Conservation (phyloP, 2,797 vertebrate species). For the Phalanger gymnotis region DNA sequence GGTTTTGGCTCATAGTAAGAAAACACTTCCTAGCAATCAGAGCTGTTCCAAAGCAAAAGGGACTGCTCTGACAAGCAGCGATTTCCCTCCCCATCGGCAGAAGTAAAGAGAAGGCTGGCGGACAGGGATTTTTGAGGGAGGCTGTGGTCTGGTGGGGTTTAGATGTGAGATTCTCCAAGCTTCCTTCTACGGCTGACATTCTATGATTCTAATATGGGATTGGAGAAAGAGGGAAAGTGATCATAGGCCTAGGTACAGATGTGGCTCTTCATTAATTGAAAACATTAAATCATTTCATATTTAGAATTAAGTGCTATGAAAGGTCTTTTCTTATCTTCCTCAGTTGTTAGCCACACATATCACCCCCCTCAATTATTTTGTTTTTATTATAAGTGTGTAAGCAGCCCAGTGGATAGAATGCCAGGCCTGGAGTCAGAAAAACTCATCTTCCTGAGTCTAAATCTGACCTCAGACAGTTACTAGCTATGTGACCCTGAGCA, state of each 20-base stretch:
- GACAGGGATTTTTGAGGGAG: not conserved
- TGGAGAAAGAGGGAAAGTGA: not conserved
- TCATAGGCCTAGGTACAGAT: fast-evolving
- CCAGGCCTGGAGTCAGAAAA: not conserved
- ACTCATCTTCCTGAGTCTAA: not conserved
- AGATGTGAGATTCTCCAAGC: not conserved
- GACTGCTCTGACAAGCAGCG: not conserved
- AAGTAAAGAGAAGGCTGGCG: not conserved
- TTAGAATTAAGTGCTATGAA: not conserved
- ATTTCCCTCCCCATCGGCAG: not conserved
- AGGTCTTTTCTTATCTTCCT: not conserved
- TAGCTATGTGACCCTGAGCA: not conserved
- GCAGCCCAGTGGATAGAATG: not conserved
- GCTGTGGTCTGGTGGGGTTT: not conserved
- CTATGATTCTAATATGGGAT: not conserved
- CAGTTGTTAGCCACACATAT: not conserved
- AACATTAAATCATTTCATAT: not conserved
- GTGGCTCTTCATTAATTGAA: not conserved
- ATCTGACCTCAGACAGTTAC: not conserved
- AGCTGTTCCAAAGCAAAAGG: not conserved
- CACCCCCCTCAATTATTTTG: not conserved
- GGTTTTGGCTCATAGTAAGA: not conserved
- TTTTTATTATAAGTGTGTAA: not conserved
- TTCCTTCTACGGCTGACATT: not conserved
- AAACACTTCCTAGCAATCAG: not conserved